phyloP scores from a whole-genome alignment of 2,888 invertebrate species.

The Oasisia sp. region DNA sequence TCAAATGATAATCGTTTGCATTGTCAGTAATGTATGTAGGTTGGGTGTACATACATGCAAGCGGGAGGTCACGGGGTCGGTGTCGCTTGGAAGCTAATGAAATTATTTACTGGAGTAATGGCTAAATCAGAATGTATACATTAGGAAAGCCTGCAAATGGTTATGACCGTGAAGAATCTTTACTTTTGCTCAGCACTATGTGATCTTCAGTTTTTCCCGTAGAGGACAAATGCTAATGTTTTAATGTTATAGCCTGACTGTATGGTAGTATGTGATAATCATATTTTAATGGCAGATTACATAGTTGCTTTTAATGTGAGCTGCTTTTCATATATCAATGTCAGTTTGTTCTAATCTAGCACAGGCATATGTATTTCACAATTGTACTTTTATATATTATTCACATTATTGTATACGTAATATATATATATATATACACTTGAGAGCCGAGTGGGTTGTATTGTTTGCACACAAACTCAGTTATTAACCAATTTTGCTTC shows the following conservation, averaged over 20 bases:
- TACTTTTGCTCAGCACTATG: not conserved
- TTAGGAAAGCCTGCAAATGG: not conserved
- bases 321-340: not conserved
- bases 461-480: not conserved
- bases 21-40: not conserved
- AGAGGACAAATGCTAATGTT: not conserved
- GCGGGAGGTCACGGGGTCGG: not conserved
- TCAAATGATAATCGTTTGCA: not conserved
- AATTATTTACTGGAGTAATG: not conserved
- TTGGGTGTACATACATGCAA: not conserved
- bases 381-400: constrained; percentile 5
- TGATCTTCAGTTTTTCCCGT: too few species aligned
- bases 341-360: not conserved
- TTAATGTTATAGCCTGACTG: not conserved
- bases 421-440: not conserved
- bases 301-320: not conserved
- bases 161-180: not conserved
- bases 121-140: not conserved
- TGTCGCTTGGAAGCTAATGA: not conserved
- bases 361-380: not conserved
- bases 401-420: not conserved
- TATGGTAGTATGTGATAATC: not conserved
- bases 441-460: not conserved
- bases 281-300: not conserved
- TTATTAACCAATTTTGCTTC: not conserved